Base-by-base conservation (phyloP, 2,113 vertebrate species). In the Gobius niger region DNA sequence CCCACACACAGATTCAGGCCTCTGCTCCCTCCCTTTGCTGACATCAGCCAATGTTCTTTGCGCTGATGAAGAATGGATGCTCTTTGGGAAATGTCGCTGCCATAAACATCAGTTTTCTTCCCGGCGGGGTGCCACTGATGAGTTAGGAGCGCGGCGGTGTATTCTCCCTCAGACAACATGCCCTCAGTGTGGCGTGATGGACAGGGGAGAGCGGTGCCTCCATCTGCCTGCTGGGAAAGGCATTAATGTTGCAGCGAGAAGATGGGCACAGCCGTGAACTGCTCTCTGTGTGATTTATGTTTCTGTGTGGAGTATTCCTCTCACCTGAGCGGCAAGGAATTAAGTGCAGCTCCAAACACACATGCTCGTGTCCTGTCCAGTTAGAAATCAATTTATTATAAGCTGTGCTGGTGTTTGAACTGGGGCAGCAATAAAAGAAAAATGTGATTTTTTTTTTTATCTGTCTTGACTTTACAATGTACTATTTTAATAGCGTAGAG, bases 91-190 rank as follows among this genome's bases (percentile, higher is more conserved):
- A 78, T 24, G 15, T 62, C 72, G 79, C 82, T 61, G 72, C 81
- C 80, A 71, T 81, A 76, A 87, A 85, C 77, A 88, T 88, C 81
- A 77, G 80, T 74, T 80, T 62, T 73, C 76, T 69, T 42, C 80
- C 75, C 80, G 61, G 76, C 46, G 62, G 81, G 82, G 77, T 0
- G 42, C 56, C 62, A 60, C 11, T 18, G 75, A 82, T 82, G 76
- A 81, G 76, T 75, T 85, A 84, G 63, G 61, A 57, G 70, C 82
- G 72, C 79, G 72, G 82, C 73, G 80, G 67, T 84, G 70, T 75
- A 60, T 80, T 71, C 59, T 79, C 68, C 78, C 75, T 60, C 71
- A 6, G 63, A 68, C 67, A 72, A 61, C 10, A 62, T 64, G 72
- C 72, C 73, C 77, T 78, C 73, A 69, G 63, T 70, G 75, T 9